Base-by-base conservation (phyloP, 2,113 vertebrate species). In the Triplophysa tibetana region DNA sequence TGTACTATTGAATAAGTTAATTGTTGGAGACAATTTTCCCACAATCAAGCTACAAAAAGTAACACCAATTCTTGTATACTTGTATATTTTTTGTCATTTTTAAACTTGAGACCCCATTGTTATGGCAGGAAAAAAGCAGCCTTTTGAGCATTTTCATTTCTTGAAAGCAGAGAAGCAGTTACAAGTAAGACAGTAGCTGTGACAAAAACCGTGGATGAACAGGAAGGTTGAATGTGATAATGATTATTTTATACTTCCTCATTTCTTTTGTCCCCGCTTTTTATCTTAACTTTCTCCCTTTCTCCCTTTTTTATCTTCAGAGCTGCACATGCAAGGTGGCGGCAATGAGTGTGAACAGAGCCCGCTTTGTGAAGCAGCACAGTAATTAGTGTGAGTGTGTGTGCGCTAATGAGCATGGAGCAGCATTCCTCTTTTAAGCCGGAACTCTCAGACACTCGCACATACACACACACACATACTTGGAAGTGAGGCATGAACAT, bases 261-360 rank as follows among this genome's bases (percentile, higher is more conserved):
- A 2, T 17, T n/a, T 4, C 64, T 56, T 23, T n/a, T 54, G 62
- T 21, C 19, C 38, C 41, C 58, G 58, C 61, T 4, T 75, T 67
- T 56, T 63, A 17, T n/a, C 33, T 54, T 19, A 13, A 61, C 52
- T 81, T 60, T 60, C 66, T 70, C 52, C 33, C 24, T 76, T 41
- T 2, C 43, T 2, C 43, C 80, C 70, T 85, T 84, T 86, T 87
- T 89, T 87, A 86, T 88, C 68, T 83, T 38, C 64, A 76, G 84
- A 70, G 66, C 82, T 64, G 82, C 83, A 82, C 86, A 87, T 87
- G 87, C 82, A 45, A 64, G 83, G 88, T 89, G 83, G 88, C 78
- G 70, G 82, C 86, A 87, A 45, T 68, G 70, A 65, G 45, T 78
- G 81, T 75, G 81, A 88, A 93, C 92, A 92, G 91, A 93, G 90